phyloP scores from a whole-genome alignment of 2,888 invertebrate species.

The Monoplex corrugatus region DNA sequence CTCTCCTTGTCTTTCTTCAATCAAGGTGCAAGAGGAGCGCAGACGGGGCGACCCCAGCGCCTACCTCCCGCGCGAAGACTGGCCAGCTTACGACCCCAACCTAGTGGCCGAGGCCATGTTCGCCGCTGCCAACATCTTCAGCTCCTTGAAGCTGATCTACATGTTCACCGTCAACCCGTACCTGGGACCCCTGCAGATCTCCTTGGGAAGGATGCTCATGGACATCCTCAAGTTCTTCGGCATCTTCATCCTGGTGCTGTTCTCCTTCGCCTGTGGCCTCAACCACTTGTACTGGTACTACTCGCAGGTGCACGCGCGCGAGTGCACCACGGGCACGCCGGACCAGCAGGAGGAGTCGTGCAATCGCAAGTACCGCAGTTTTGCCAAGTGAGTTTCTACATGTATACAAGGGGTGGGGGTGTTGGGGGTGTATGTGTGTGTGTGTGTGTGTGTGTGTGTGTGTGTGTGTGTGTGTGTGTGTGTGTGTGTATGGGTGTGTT shows the following conservation, averaged over 20 bases:
- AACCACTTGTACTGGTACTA: slow-evolving; percentile 95
- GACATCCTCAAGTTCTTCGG: slow-evolving; percentile 96
- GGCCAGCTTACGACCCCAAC: slow-evolving; percentile 99
- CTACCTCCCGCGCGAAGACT: slow-evolving; percentile 87
- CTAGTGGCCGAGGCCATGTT: slow-evolving; percentile 90
- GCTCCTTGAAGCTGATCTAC: slow-evolving; percentile 94
- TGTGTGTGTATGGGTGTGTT: neutral
- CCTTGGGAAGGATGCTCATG: slow-evolving; percentile 88
- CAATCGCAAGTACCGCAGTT: slow-evolving; percentile 79
- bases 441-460: neutral
- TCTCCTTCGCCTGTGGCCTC: slow-evolving; percentile 95
- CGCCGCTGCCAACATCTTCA: slow-evolving; percentile 98
- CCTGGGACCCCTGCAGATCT: slow-evolving; percentile 94
- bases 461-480: slow-evolving; percentile 8
- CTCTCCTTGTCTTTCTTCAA: slow-evolving; percentile 38
- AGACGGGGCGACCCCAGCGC: slow-evolving; percentile 60
- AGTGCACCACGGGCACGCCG: slow-evolving; percentile 38
- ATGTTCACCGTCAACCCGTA: slow-evolving; percentile 96
- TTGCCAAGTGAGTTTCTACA: slow-evolving; percentile 79
- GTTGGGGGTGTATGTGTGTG: neutral
- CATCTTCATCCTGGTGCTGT: slow-evolving; percentile 89
- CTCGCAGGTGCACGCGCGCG: slow-evolving; percentile 52
- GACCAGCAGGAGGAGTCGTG: slow-evolving; percentile 73
- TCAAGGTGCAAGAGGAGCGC: slow-evolving; percentile 69
- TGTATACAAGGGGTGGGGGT: no score